Evolutionary conservation across 2,888 invertebrate species (phyloP).

Genomic region (Mesoligia furuncula): DNA sequence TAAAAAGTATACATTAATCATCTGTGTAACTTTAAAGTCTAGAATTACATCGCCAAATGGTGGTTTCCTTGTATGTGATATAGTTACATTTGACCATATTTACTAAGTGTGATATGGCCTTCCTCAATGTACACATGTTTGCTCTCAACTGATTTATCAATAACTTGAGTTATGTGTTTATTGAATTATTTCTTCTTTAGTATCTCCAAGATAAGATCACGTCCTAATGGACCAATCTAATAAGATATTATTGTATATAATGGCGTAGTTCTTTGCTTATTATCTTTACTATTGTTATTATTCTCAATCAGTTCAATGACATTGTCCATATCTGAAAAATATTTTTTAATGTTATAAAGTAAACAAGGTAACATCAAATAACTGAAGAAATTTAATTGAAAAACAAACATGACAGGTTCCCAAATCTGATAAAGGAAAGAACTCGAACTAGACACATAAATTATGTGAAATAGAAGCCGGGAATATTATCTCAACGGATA

Average conservation of each 20-base stretch:
- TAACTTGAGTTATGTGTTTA: constrained; percentile 6
- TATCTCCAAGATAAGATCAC: constrained; percentile 19
- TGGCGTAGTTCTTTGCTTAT: neutral
- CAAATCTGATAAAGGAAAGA: neutral
- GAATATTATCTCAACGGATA: constrained; percentile 37
- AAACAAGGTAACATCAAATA: neutral
- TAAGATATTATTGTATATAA: neutral
- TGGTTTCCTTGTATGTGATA: constrained; percentile 44
- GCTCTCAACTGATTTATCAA: constrained; percentile 14
- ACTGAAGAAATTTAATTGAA: neutral
- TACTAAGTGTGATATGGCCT: constrained; percentile 47
- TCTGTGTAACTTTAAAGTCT: constrained; percentile 1
- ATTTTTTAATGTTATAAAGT: neutral
- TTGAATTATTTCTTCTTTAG: constrained; percentile 27
- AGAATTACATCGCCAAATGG: constrained; percentile 20
- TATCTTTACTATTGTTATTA: neutral
- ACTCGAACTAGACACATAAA: constrained; percentile 22
- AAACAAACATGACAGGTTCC: neutral
- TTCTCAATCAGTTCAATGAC: neutral
- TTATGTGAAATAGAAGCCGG: constrained; percentile 23
- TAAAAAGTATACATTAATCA: constrained; percentile 27
- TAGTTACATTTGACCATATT: constrained; percentile 45
- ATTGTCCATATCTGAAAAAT: neutral
- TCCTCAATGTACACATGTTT: constrained; percentile 41
- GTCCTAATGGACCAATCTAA: neutral